These are phyloP conservation scores for Xestia sexstrigata DNA, from an alignment of 2,888 invertebrate genomes.

Conservation along the genomic window DNA sequence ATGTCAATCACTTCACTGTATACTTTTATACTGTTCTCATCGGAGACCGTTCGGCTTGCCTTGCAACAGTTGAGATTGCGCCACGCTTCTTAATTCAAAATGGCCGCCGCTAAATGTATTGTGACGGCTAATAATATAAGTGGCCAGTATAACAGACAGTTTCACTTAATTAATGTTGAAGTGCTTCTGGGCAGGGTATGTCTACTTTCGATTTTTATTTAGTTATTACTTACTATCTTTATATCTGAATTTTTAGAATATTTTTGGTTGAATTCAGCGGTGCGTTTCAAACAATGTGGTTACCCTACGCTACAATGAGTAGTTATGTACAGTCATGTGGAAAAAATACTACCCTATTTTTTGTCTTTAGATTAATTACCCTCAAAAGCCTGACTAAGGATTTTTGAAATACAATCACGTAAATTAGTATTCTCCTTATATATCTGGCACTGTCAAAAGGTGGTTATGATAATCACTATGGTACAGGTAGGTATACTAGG, in stretches of 20 bases:
- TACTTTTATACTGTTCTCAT: neutral
- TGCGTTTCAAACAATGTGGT: slow-evolving; percentile 51
- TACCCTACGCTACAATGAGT: slow-evolving; percentile 17
- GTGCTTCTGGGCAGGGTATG: slow-evolving; percentile 72
- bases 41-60: neutral
- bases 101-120: slow-evolving; percentile 86
- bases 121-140: slow-evolving; percentile 84
- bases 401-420: neutral
- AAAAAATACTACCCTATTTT: neutral
- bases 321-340: slow-evolving; percentile 4
- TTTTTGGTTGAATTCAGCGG: slow-evolving; percentile 46
- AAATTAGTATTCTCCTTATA: neutral
- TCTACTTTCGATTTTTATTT: slow-evolving; percentile 76
- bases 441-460: neutral
- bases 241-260: slow-evolving; percentile 40
- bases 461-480: too few relatives aligned
- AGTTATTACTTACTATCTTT: slow-evolving; percentile 35
- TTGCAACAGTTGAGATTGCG: slow-evolving; percentile 35
- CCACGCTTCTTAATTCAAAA: slow-evolving; percentile 66
- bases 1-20: neutral
- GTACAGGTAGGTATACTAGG: too few relatives aligned
- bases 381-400: neutral
- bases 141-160: slow-evolving; percentile 82
- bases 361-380: neutral
- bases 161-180: slow-evolving; percentile 85